Evolutionary conservation across 2,888 invertebrate genomes (phyloP), one percentile per base, ranked within the genome.

Genomic region (Ferrisia virgata): DNA sequence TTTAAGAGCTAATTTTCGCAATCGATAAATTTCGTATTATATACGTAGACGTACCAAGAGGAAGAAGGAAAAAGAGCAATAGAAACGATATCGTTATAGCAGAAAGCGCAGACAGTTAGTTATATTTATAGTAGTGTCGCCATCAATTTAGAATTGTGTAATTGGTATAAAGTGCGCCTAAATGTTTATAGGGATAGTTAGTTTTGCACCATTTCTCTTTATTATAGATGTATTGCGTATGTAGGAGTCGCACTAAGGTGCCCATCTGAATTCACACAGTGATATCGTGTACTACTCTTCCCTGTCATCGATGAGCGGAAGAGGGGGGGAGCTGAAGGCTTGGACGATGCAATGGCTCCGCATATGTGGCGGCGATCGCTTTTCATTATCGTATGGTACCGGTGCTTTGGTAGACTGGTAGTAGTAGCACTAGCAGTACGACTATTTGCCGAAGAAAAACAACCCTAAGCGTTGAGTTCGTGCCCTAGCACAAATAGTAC

Each of bases 101-200:
- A 25, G 58, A 43, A 43, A 43, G 81, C 58, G 81, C 36, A 58
- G 81, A 81, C 81, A 81, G 81, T 58, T 81, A 36, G 33, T 81
- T 58, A 81, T 81, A 81, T 81, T 81, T 81, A 81, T 81, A 13
- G 81, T 81, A 33, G 31, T 81, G 81, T 81, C 81, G 81, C 53
- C 81, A 53, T 81, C 81, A 81, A 81, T 81, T 81, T 81, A 81
- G 81, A n/a, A 53, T 36, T 58, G 33, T 81, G 81, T 81, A 81
- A 81, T 81, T 81, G 81, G 81, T 81, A 81, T 81, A 81, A 81
- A 81, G 81, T 81, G 81, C 81, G 81, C 64, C 33, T 81, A 81
- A 81, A 47, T 53, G 53, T 76, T 58, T 81, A 81, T 81, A 53
- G 81, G 81, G 81, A 81, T 81, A 81, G 81, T 81, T 81, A 47